A percentile compares a stretch with the other conserved stretches of the same genome.
These are phyloP conservation scores for Heliconius sara DNA, from an alignment of 2,888 invertebrate species.

Conservation along the genomic window DNA sequence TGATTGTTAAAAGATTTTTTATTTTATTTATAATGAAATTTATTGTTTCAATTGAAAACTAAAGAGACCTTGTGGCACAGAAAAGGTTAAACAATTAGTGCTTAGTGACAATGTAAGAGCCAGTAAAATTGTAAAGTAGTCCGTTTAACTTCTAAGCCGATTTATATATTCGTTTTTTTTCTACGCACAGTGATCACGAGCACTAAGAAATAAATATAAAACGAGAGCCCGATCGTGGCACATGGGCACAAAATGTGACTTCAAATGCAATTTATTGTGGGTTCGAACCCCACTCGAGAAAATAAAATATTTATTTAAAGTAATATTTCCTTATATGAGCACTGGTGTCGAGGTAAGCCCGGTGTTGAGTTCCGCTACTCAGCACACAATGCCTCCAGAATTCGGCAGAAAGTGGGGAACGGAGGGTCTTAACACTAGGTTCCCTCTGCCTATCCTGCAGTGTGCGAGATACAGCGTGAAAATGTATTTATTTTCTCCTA, in stretches of 20 bases:
- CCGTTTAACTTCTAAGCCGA: constrained; percentile 63
- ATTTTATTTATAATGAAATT: neutral
- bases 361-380: too few relatives aligned
- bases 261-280: too few relatives aligned
- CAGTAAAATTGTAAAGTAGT: constrained; percentile 50
- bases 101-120: constrained; percentile 35
- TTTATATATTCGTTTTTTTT: constrained; percentile 53
- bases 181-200: constrained; percentile 52
- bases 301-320: too few relatives aligned
- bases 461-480: too few relatives aligned
- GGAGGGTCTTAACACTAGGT: too few relatives aligned
- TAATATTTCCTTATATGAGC: too few relatives aligned
- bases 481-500: neutral
- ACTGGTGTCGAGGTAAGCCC: too few relatives aligned
- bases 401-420: too few relatives aligned
- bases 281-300: too few relatives aligned
- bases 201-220: constrained; percentile 53
- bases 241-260: too few relatives aligned
- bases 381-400: too few relatives aligned
- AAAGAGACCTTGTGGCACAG: constrained; percentile 38
- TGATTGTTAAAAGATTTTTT: neutral
- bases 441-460: too few relatives aligned
- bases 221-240: neutral
- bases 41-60: constrained; percentile 32
- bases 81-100: constrained; percentile 41